Conservation (phyloP, 2,888 invertebrate genomes). For the Galerucella calmariensis region DNA sequence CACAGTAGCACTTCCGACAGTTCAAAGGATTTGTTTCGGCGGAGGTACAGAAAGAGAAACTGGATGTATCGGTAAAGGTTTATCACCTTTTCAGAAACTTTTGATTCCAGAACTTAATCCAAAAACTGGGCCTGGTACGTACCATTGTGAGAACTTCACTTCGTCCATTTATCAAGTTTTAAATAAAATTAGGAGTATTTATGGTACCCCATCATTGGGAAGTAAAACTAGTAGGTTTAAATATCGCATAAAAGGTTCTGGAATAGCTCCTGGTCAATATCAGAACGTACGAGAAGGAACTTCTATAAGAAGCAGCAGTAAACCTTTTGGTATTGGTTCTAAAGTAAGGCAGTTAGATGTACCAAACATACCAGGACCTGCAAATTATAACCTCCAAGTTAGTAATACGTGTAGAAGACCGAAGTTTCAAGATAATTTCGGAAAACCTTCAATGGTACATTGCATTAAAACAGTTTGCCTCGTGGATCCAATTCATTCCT, state of each 20-base stretch:
- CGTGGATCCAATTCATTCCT: constrained; percentile 60
- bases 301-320: constrained; percentile 13
- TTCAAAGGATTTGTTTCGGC: constrained; percentile 58
- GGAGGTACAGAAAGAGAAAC: constrained; percentile 53
- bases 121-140: constrained; percentile 52
- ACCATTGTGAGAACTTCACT: constrained; percentile 50
- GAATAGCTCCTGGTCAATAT: constrained; percentile 51
- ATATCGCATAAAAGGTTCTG: constrained; percentile 54
- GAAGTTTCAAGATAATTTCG: constrained; percentile 43
- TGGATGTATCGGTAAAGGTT: constrained; percentile 52
- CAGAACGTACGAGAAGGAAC: constrained; percentile 42
- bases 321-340: constrained; percentile 52
- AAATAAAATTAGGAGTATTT: constrained; percentile 56
- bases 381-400: constrained; percentile 18
- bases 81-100: constrained; percentile 55
- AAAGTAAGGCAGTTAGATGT: constrained; percentile 27
- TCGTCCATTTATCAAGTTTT: constrained; percentile 50
- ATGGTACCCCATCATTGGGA: constrained; percentile 56
- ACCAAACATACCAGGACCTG: constrained; percentile 55
- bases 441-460: constrained; percentile 61
- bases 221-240: constrained; percentile 53
- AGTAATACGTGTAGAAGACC: constrained; percentile 20
- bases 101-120: constrained; percentile 46
- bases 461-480: constrained; percentile 65
- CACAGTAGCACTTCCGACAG: constrained; percentile 55